A percentile compares a stretch with the other conserved stretches of the same genome.
Evolutionary conservation across 2,888 invertebrate species (phyloP).

Genomic region (Ichneumoninae sp.): DNA sequence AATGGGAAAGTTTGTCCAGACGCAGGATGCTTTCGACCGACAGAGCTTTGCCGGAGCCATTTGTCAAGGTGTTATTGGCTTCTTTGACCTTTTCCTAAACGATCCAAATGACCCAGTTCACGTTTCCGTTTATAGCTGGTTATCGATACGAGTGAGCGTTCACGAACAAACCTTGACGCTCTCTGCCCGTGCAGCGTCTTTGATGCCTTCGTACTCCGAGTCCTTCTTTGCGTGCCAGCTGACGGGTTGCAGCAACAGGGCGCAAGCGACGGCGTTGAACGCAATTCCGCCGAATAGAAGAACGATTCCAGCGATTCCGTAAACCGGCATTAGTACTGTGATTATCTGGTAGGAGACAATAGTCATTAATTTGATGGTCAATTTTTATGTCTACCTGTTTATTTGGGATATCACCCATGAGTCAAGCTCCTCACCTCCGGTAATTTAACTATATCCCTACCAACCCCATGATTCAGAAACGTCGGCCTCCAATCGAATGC

Average conservation of each 20-base stretch:
- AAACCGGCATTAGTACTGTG: slow-evolving; percentile 87
- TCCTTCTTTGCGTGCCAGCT: slow-evolving; percentile 89
- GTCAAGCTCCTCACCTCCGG: no score
- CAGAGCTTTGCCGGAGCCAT: slow-evolving; percentile 40
- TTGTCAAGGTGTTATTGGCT: slow-evolving; percentile 33
- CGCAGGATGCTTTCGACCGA: slow-evolving; percentile 72
- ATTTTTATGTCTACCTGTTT: not conserved
- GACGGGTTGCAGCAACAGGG: slow-evolving; percentile 90
- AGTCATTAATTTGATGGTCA: not conserved
- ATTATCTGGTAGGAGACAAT: slow-evolving; percentile 85
- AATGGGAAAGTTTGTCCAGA: slow-evolving; percentile 60
- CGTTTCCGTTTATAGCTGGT: not conserved
- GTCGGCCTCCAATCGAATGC: not conserved
- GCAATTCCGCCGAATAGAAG: slow-evolving; percentile 89
- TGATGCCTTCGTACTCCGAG: slow-evolving; percentile 66
- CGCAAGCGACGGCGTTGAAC: slow-evolving; percentile 88
- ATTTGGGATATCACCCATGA: not conserved
- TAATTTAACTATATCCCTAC: no score
- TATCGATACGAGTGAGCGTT: not conserved
- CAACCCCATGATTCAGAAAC: not conserved
- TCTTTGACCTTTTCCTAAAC: slow-evolving; percentile 53
- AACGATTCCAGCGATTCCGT: slow-evolving; percentile 89
- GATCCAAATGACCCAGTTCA: slow-evolving; percentile 9
- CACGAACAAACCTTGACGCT: slow-evolving; percentile 56
- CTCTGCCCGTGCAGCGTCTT: slow-evolving; percentile 36